Evolutionary conservation across 2,888 invertebrate species (phyloP), one percentile per base, ranked within the genome.

Genomic region (Ochlodes sylvanus): DNA sequence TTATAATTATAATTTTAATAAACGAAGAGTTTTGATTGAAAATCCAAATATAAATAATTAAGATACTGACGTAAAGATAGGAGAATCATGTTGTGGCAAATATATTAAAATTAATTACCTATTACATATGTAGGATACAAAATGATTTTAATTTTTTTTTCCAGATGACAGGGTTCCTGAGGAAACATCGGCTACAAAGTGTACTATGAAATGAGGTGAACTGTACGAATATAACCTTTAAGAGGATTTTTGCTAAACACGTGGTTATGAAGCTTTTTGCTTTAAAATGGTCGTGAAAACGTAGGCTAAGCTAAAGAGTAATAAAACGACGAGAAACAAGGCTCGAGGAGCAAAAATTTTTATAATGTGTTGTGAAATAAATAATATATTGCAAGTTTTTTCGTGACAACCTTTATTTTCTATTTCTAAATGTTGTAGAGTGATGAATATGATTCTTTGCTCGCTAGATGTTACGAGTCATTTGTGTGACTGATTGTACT

Each of bases 81-180:
- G 3, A 27, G 27, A 27, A 27, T 27, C 5, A 27, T 5, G 27
- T 27, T 5, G n/a, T n/a, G n/a, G n/a, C n/a, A n/a, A n/a, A n/a
- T n/a, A n/a, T n/a, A 27, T 27, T 27, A 27, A 27, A 5, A 27
- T 4, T 27, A 27, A 27, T 27, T 27, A 4, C 27, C 3, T 4
- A 27, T 27, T 2, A 27, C 27, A 2, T 5, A 27, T 27, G 27
- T 4, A 27, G 27, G 10, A 63, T n/a, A 38, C 38, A 42, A 47
- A 62, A 68, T 34, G 14, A 58, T 21, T 27, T 32, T 17, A 71
- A 68, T 62, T 77, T 69, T 77, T 71, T 69, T 74, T 93, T 89
- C 32, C 92, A 93, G 93, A 93, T 93, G 93, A 92, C 92, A 92
- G 85, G 86, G 84, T 75, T 89, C 89, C 83, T 89, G 91, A 91